Conservation (phyloP, 2,113 vertebrate species). For the Pleuronectes platessa region DNA sequence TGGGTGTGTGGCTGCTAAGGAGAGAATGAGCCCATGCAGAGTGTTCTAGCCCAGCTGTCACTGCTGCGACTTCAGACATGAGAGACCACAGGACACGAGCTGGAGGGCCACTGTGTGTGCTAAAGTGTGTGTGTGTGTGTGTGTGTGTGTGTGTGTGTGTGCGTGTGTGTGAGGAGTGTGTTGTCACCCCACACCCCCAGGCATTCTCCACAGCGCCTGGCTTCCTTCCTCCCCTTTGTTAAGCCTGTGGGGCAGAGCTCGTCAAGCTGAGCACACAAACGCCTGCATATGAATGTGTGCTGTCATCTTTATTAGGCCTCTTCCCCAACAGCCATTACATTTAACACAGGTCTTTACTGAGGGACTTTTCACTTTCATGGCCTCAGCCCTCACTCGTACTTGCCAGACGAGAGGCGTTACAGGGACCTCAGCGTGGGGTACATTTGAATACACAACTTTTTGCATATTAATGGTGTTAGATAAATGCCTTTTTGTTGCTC, state of each 20-base stretch:
- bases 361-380: conserved; percentile 63
- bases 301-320: conserved; percentile 79
- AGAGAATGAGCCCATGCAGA: conserved; percentile 70
- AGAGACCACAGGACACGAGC: conserved; percentile 66
- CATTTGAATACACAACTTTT: conserved; percentile 72
- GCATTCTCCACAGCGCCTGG: conserved; percentile 72
- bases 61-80: conserved; percentile 69
- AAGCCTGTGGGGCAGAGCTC: conserved; percentile 73
- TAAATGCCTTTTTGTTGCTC: conserved; percentile 21
- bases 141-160: conserved; percentile 4
- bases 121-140: conserved; percentile 49
- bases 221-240: conserved; percentile 85
- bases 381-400: conserved; percentile 13
- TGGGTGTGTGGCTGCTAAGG: conserved; percentile 31
- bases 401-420: conserved; percentile 65
- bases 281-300: conserved; percentile 83
- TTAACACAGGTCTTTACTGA: conserved; percentile 68
- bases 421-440: conserved; percentile 44
- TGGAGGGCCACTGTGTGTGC: conserved; percentile 63
- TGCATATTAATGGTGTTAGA: conserved; percentile 14
- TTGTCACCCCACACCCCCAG: conserved; percentile 48
- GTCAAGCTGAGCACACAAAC: conserved; percentile 84
- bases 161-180: conserved; percentile 40
- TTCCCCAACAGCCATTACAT: conserved; percentile 77
- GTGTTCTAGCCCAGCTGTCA: conserved; percentile 80